Conservation (phyloP, 1,140 invertebrate genomes). For the Drosophila simulans region DNA sequence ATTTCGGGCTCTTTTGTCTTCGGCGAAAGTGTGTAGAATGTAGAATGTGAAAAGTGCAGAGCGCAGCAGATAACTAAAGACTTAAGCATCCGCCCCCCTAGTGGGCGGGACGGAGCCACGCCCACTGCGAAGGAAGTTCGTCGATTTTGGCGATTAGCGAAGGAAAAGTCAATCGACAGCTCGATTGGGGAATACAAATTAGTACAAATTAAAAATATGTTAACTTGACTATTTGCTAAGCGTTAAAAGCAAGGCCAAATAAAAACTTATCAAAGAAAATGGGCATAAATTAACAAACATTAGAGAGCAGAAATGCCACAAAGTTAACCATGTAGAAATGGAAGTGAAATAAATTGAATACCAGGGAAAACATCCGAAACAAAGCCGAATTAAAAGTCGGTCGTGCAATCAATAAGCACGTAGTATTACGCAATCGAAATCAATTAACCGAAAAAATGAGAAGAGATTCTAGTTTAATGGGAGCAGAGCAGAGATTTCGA, state of each 20-base stretch:
- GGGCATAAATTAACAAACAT: neutral
- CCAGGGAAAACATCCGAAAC: neutral
- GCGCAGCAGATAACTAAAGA: slow-evolving; percentile 28
- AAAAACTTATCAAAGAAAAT: neutral
- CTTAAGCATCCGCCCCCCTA: neutral
- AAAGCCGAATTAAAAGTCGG: slow-evolving; percentile 8
- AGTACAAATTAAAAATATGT: neutral
- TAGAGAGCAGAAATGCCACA: neutral
- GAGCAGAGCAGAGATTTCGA: neutral
- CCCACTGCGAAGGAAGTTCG: neutral
- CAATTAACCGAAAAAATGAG: slow-evolving; percentile 4
- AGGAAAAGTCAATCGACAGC: slow-evolving; percentile 16
- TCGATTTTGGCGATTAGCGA: slow-evolving; percentile 36
- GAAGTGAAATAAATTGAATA: neutral
- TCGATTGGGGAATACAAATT: neutral
- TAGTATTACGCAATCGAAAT: slow-evolving; percentile 15
- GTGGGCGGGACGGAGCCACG: neutral
- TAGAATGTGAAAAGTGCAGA: slow-evolving; percentile 22
- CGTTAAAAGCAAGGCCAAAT: neutral
- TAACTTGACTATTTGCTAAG: too few species aligned
- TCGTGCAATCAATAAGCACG: slow-evolving; percentile 3
- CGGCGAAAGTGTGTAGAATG: neutral
- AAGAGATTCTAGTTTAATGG: slow-evolving; percentile 4
- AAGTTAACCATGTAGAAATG: slow-evolving; percentile 4
- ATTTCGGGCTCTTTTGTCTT: slow-evolving; percentile 32